These are phyloP conservation scores for Matsumurasca onukii DNA, from an alignment of 1,140 invertebrate species.

Conservation along the genomic window DNA sequence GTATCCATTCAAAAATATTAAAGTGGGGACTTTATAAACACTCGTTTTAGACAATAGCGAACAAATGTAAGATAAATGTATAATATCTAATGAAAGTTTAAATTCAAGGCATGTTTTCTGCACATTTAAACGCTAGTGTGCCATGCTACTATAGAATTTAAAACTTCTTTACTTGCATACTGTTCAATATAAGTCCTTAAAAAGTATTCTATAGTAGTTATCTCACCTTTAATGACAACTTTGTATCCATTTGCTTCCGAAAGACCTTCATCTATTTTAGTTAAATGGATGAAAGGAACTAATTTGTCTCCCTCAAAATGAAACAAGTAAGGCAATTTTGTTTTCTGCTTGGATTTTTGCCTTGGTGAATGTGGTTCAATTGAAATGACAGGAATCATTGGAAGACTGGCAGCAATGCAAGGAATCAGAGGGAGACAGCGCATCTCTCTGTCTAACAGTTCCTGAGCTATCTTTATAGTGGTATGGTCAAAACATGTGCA, in stretches of 20 bases:
- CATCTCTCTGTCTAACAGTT: slow-evolving; percentile 42
- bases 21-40: too few species aligned
- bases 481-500: slow-evolving; percentile 28
- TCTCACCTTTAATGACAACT: slow-evolving; percentile 35
- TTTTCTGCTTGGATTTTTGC: slow-evolving; percentile 16
- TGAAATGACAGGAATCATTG: too few species aligned
- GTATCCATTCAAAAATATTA: too few species aligned
- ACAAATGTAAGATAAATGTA: too few species aligned
- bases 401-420: slow-evolving; percentile 36
- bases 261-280: slow-evolving; percentile 40
- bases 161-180: too few species aligned
- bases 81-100: too few species aligned
- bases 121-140: too few species aligned
- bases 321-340: slow-evolving; percentile 31
- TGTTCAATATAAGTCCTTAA: too few species aligned
- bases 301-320: slow-evolving; percentile 32
- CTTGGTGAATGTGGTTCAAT: neutral
- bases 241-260: slow-evolving; percentile 41
- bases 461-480: slow-evolving; percentile 23
- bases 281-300: slow-evolving; percentile 36
- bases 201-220: too few species aligned
- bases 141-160: too few species aligned
- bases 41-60: too few species aligned
- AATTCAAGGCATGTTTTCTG: too few species aligned
- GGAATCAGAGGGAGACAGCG: slow-evolving; percentile 37